phyloP scores from a whole-genome alignment of 2,113 vertebrate genomes.

The Apodemus speciosus region DNA sequence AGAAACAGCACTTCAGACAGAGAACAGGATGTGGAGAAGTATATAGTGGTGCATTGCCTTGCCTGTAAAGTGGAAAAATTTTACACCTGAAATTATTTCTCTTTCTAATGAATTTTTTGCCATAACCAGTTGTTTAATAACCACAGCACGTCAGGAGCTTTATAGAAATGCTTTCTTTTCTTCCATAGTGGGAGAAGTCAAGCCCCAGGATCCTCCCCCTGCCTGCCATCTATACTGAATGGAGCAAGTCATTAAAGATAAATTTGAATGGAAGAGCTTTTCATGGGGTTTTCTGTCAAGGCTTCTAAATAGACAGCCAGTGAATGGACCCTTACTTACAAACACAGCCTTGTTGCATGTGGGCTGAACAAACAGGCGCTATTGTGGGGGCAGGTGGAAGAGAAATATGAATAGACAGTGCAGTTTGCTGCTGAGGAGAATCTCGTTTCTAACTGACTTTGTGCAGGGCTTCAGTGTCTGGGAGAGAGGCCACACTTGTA shows the following conservation, averaged over 20 bases:
- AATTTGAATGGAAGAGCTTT: conserved; percentile 87
- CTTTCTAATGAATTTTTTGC: conserved; percentile 62
- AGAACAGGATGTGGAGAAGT: not conserved
- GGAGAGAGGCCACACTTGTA: conserved; percentile 35
- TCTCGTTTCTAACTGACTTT: conserved; percentile 78
- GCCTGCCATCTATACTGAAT: conserved; percentile 81
- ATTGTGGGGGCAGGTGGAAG: conserved; percentile 88
- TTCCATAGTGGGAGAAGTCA: conserved; percentile 82
- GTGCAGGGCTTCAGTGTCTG: conserved; percentile 71
- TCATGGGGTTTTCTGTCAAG: conserved; percentile 86
- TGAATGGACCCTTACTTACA: conserved; percentile 85
- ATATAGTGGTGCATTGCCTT: not conserved
- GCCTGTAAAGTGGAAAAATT: conserved; percentile 58
- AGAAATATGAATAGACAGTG: conserved; percentile 88
- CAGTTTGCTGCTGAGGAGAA: conserved; percentile 75
- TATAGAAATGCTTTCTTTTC: conserved; percentile 86
- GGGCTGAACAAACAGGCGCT: conserved; percentile 85
- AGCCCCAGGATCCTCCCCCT: conserved; percentile 72
- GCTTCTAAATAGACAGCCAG: conserved; percentile 82
- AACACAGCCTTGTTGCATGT: conserved; percentile 85
- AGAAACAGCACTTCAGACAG: not conserved
- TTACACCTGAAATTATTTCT: conserved; percentile 7
- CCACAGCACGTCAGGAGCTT: conserved; percentile 81
- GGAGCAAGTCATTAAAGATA: conserved; percentile 87
- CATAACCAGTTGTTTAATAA: conserved; percentile 82